Base-by-base conservation (phyloP, 1,140 invertebrate species). In the Aphidius gifuensis region DNA sequence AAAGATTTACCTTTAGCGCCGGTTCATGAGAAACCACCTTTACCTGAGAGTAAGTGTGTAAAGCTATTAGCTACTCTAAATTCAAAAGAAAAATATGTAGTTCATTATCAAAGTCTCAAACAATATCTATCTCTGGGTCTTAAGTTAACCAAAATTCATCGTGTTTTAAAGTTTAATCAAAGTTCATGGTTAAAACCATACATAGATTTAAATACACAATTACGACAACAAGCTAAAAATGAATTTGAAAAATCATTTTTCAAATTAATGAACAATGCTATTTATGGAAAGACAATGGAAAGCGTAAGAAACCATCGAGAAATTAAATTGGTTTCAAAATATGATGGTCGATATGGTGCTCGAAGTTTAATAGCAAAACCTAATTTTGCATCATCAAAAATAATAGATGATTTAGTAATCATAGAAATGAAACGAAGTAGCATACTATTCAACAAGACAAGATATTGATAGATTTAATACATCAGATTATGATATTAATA, bases 1-100 rank as follows among this genome's bases (percentile, higher is more conserved):
- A 79, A 74, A 60, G 76, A 83, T 40, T n/a, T 58, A 7, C 55
- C 55, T 9, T 1, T 45, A 16, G 43, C 0, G n/a, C 69, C 77
- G 9, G 74, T 81, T 66, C 72, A 73, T 54, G 45, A 55, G 47
- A 16, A 60, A 16, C 16, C 16, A 16, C 16, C 16, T 16, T 16
- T 16, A 16, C 16, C 16, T 16, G 16, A 16, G 16, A 16, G 16
- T 16, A 16, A 16, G 1, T 16, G 16, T 16, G 16, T 16, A 16
- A 16, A 16, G 16, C 16, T 16, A 16, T 16, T 16, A 16, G 16
- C 16, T 16, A 16, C 16, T 16, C 1, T 16, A 16, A 16, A 16
- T 16, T 16, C 16, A 16, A 16, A 16, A 16, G 16, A 16, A 16
- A 16, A 16, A 16, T 16, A 16, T 16, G 16, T 16, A 0, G 16